Conservation (phyloP, 2,888 invertebrate genomes). For the Tachystola acroxantha region DNA sequence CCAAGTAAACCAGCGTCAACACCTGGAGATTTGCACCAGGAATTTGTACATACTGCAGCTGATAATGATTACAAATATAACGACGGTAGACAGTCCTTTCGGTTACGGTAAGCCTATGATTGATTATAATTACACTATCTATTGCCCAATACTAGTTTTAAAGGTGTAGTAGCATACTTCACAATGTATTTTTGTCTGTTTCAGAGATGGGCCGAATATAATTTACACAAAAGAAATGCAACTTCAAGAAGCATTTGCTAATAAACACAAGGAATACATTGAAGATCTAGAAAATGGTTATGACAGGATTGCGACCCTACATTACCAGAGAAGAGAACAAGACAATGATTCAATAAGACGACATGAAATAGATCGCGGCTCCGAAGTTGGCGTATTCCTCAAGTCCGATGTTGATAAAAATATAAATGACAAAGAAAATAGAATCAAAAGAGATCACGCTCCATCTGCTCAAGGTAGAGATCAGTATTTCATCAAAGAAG, state of each 20-base stretch:
- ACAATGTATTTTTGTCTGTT: slow-evolving; percentile 19
- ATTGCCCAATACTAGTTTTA: background rate
- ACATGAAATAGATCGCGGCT: slow-evolving; percentile 88
- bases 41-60: slow-evolving; percentile 65
- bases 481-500: slow-evolving; percentile 89
- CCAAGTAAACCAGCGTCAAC: slow-evolving; percentile 69
- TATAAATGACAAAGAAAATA: slow-evolving; percentile 44
- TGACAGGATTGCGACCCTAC: slow-evolving; percentile 69
- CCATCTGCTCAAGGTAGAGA: slow-evolving; percentile 76
- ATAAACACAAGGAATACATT: slow-evolving; percentile 76
- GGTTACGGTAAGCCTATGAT: slow-evolving; percentile 48
- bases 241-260: slow-evolving; percentile 62
- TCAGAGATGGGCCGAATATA: slow-evolving; percentile 74
- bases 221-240: slow-evolving; percentile 78
- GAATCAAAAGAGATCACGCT: slow-evolving; percentile 47
- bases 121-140: background rate
- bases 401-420: slow-evolving; percentile 57
- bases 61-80: slow-evolving; percentile 69
- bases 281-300: slow-evolving; percentile 79
- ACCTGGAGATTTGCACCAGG: slow-evolving; percentile 65
- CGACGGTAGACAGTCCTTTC: slow-evolving; percentile 60
- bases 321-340: slow-evolving; percentile 70
- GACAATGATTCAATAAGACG: slow-evolving; percentile 86
- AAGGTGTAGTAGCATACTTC: background rate
- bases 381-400: slow-evolving; percentile 77